These are phyloP conservation scores for Sinella curviseta DNA, from an alignment of 1,140 invertebrate species.

Conservation along the genomic window DNA sequence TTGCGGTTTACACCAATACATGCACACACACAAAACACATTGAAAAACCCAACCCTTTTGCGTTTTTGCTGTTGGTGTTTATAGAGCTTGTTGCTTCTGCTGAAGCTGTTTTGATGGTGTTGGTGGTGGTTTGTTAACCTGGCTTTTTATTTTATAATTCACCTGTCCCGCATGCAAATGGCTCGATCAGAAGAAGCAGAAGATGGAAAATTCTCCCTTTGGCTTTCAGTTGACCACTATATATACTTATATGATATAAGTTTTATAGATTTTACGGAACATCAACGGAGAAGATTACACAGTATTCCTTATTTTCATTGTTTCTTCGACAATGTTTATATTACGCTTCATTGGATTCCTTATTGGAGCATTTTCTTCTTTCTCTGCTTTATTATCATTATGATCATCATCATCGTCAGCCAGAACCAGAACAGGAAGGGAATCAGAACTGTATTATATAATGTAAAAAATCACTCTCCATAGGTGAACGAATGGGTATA, in stretches of 20 bases:
- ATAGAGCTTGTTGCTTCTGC: not conserved
- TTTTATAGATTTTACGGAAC: no score
- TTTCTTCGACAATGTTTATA: not conserved
- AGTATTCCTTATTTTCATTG: no score
- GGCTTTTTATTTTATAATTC: conserved; percentile 5
- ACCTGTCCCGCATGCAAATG: conserved; percentile 13
- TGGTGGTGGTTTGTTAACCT: conserved; percentile 9
- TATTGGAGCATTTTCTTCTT: not conserved
- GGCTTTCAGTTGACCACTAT: not conserved
- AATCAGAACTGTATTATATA: not conserved
- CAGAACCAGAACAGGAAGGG: not conserved
- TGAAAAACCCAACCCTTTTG: not conserved
- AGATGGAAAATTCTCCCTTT: not conserved
- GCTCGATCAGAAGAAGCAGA: not conserved
- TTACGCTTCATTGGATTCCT: not conserved
- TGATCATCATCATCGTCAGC: no score
- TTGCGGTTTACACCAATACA: no score
- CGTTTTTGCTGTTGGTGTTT: not conserved
- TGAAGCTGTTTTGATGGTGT: not conserved
- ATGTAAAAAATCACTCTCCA: no score
- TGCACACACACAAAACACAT: no score
- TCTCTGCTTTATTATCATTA: no score
- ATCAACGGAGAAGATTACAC: no score
- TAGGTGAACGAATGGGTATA: no score
- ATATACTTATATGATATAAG: not conserved